phyloP scores from a whole-genome alignment of 2,888 invertebrate genomes.

The Drepana falcataria region DNA sequence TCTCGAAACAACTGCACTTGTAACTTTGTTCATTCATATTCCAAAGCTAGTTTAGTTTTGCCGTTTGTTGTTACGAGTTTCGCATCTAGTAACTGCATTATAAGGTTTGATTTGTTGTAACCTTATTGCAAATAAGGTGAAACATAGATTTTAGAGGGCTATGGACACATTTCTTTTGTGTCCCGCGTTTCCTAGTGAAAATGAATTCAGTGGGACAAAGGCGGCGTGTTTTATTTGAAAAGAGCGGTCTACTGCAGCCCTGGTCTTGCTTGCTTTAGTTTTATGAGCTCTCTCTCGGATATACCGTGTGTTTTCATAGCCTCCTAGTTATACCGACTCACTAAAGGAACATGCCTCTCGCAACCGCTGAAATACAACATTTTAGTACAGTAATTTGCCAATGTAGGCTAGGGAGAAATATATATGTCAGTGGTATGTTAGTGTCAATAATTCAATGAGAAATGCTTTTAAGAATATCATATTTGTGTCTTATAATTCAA shows the following conservation, averaged over 20 bases:
- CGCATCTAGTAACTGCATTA: not conserved
- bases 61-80: not conserved
- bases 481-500: too few species aligned
- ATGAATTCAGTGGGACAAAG: constrained; percentile 33
- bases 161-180: constrained; percentile 24
- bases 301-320: constrained; percentile 16
- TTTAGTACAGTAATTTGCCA: not conserved
- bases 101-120: constrained; percentile 1
- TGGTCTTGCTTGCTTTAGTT: constrained; percentile 21
- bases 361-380: not conserved
- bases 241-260: constrained; percentile 15
- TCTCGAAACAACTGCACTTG: constrained; percentile 7
- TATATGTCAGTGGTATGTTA: too few species aligned
- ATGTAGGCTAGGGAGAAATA: not conserved
- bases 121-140: not conserved
- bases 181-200: constrained; percentile 28
- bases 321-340: constrained; percentile 21
- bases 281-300: constrained; percentile 17
- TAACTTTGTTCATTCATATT: constrained; percentile 10
- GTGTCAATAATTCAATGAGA: too few species aligned
- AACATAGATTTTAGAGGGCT: constrained; percentile 1
- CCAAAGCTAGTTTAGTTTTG: constrained; percentile 4
- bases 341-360: constrained; percentile 11
- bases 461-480: too few species aligned
- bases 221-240: constrained; percentile 26